These are phyloP conservation scores for Myathropa florea DNA, from an alignment of 2,888 invertebrate species.

Conservation along the genomic window DNA sequence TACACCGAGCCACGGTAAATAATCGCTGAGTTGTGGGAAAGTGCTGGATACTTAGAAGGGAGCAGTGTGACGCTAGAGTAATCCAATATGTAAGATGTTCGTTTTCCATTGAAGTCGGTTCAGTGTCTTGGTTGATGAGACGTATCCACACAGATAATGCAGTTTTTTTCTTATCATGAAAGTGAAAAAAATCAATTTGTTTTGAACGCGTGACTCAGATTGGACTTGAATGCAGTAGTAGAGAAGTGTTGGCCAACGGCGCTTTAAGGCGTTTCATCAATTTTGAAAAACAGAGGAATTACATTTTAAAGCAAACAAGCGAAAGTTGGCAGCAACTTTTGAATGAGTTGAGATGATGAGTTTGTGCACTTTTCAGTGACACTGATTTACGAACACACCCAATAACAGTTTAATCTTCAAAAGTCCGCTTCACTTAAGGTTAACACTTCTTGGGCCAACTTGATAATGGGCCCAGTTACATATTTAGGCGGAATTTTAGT, in stretches of 20 bases:
- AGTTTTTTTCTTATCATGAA: not conserved
- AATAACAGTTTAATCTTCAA: not conserved
- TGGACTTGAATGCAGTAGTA: too few relatives aligned
- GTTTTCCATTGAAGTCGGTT: not conserved
- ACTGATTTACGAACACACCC: not conserved
- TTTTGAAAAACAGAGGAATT: too few relatives aligned
- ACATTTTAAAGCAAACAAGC: not conserved
- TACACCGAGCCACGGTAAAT: not conserved
- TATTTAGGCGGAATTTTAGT: not conserved
- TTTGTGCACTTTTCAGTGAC: not conserved
- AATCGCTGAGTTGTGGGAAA: constrained; percentile 21
- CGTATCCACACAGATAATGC: not conserved
- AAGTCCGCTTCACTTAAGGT: not conserved
- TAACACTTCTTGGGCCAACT: not conserved
- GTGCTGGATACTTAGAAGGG: not conserved
- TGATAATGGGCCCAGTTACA: not conserved
- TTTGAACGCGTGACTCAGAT: not conserved
- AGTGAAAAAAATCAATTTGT: too few relatives aligned
- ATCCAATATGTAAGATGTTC: not conserved
- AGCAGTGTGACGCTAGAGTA: not conserved
- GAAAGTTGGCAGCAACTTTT: not conserved
- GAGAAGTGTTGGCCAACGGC: too few relatives aligned
- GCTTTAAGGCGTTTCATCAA: too few relatives aligned
- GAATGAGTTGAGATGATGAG: too few relatives aligned
- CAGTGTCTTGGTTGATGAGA: not conserved